Percentiles rank a stretch among this genome's conserved stretches.
Conservation (phyloP, 2,888 invertebrate species). For the Ryuthela nishihirai region DNA sequence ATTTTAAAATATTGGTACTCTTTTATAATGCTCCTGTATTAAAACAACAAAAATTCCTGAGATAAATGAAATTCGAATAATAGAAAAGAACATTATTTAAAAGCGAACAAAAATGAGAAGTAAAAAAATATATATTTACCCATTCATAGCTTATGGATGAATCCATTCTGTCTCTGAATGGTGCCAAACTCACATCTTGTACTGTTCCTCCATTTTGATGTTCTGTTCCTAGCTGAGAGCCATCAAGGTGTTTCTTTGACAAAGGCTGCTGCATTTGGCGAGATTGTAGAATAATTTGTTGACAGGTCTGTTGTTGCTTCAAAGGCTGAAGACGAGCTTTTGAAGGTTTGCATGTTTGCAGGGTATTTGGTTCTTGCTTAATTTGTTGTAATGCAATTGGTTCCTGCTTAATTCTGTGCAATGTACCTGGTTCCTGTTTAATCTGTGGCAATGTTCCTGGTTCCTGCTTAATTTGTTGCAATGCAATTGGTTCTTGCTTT, state of each 20-base stretch:
- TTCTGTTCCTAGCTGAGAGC: conserved; percentile 9
- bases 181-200: conserved; percentile 11
- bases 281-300: background rate
- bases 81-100: conserved; percentile 8
- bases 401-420: conserved; percentile 22
- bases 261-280: background rate
- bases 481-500: too few relatives aligned
- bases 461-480: too few relatives aligned
- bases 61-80: background rate
- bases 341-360: conserved; percentile 17
- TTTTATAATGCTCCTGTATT: too few relatives aligned
- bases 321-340: conserved; percentile 21
- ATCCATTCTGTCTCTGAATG: conserved; percentile 31
- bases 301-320: conserved; percentile 5
- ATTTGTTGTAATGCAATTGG: conserved; percentile 15
- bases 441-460: too few relatives aligned
- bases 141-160: conserved; percentile 59
- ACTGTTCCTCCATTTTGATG: conserved; percentile 3
- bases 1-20: too few relatives aligned
- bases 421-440: too few relatives aligned
- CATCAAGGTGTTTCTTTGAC: background rate
- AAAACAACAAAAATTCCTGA: background rate
- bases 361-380: conserved; percentile 20
- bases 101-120: conserved; percentile 9
- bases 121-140: conserved; percentile 54